Percentiles rank a stretch among this genome's conserved stretches.
These are phyloP conservation scores for Sebastes diploproa DNA, from an alignment of 2,797 vertebrate species.

Conservation along the genomic window DNA sequence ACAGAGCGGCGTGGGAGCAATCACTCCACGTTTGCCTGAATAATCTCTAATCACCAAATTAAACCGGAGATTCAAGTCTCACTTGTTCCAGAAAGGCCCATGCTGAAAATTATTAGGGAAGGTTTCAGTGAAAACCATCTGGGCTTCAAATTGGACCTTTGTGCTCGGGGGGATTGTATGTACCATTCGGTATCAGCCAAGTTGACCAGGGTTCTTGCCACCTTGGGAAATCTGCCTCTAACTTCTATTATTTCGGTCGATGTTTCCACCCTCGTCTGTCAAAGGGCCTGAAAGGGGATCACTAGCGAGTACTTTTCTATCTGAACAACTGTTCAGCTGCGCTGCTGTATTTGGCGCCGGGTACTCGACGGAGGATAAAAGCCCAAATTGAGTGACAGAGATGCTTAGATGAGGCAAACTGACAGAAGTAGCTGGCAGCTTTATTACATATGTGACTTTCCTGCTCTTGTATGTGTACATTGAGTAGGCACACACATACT, in stretches of 20 bases:
- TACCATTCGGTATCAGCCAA: conserved; percentile 29
- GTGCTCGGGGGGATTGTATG: conserved; percentile 14
- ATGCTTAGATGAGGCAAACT: conserved; percentile 19
- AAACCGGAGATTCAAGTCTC: conserved; percentile 25
- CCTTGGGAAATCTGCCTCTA: conserved; percentile 61
- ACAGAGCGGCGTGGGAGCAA: conserved; percentile 16
- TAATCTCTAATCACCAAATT: conserved; percentile 55
- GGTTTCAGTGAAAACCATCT: conserved; percentile 42
- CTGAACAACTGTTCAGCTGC: conserved; percentile 12
- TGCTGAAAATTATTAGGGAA: conserved; percentile 36
- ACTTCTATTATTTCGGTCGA: conserved; percentile 52
- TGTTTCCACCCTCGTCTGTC: conserved; percentile 33
- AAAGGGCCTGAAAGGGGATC: conserved; percentile 33
- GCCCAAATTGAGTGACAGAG: conserved; percentile 19
- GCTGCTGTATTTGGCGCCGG: conserved; percentile 16
- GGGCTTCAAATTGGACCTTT: conserved; percentile 50
- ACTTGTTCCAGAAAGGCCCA: conserved; percentile 10
- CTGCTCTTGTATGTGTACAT: conserved; percentile 11
- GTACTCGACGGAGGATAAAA: conserved; percentile 37
- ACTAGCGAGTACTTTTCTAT: conserved; percentile 16
- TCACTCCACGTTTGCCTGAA: conserved; percentile 41
- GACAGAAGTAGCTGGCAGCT: conserved; percentile 31
- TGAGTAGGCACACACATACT: conserved; percentile 34
- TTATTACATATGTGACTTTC: conserved; percentile 37
- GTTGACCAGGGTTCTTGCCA: conserved; percentile 32